Conservation (phyloP, 2,888 invertebrate genomes). For the Agrochola circellaris region DNA sequence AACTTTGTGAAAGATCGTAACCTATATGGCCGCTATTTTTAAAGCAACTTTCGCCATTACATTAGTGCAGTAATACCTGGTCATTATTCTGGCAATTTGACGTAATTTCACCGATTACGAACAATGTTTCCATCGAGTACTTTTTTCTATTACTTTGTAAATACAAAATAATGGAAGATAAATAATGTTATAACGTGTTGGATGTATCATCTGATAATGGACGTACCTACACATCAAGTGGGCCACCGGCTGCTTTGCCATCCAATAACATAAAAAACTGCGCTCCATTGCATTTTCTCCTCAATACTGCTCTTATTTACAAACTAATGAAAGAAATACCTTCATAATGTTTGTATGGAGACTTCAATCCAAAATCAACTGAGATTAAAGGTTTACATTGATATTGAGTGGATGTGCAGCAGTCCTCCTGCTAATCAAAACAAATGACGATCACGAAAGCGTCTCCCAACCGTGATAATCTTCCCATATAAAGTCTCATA, state of each 20-base stretch:
- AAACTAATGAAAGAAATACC: neutral
- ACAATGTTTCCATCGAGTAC: conserved; percentile 14
- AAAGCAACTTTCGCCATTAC: neutral
- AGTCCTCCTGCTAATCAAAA: neutral
- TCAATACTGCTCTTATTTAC: too few species aligned
- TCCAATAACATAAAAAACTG: too few species aligned
- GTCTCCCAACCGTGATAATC: neutral
- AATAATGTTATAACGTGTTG: neutral
- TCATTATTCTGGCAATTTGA: conserved; percentile 26
- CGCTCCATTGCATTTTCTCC: too few species aligned
- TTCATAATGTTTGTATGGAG: neutral
- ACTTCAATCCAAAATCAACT: neutral
- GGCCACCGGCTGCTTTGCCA: too few species aligned
- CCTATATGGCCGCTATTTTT: conserved; percentile 29
- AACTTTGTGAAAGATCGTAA: conserved; percentile 4
- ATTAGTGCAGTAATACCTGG: conserved; percentile 37
- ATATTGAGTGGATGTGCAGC: neutral
- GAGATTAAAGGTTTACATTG: neutral
- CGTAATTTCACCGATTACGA: conserved; percentile 27
- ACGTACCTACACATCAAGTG: too few species aligned
- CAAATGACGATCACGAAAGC: neutral
- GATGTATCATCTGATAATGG: neutral
- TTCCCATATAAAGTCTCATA: neutral
- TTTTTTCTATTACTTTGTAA: conserved; percentile 31
- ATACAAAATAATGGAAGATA: neutral